A percentile compares a stretch with the other conserved stretches of the same genome.
These are phyloP conservation scores for Brotula barbata DNA, from an alignment of 2,797 vertebrate species.

Conservation along the genomic window DNA sequence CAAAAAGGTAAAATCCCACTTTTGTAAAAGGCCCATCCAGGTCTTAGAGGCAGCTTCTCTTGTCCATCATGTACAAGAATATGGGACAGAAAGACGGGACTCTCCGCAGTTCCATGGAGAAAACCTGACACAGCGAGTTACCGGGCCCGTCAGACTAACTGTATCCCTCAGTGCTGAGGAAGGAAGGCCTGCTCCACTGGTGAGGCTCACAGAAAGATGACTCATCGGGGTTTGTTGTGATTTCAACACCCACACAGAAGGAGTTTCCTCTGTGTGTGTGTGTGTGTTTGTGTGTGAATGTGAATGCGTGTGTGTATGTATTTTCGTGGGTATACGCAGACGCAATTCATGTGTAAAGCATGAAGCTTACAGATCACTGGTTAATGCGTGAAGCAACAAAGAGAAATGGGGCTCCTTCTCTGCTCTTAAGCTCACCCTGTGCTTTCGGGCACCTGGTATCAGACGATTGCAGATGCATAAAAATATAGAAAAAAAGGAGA, in stretches of 20 bases:
- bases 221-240: conserved; percentile 78
- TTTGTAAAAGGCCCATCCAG: too few relatives aligned
- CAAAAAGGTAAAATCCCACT: conserved; percentile 5
- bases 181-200: conserved; percentile 54
- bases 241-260: conserved; percentile 74
- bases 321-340: conserved; percentile 40
- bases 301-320: neutral
- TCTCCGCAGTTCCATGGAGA: conserved; percentile 38
- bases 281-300: conserved; percentile 39
- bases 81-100: conserved; percentile 22
- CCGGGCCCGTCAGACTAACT: conserved; percentile 37
- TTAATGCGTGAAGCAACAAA: conserved; percentile 28
- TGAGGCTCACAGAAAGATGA: conserved; percentile 74
- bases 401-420: conserved; percentile 32
- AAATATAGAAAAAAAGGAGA: conserved; percentile 41
- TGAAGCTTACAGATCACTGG: conserved; percentile 32
- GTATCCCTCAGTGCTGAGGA: conserved; percentile 38
- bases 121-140: conserved; percentile 55
- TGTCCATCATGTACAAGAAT: conserved; percentile 31
- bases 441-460: conserved; percentile 25
- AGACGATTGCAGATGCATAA: conserved; percentile 49
- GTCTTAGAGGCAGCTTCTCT: conserved; percentile 10
- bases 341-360: conserved; percentile 45
- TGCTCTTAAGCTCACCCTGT: conserved; percentile 33
- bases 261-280: conserved; percentile 71